Conservation (phyloP, 2,888 invertebrate species). For the Scaeva pyrastri region DNA sequence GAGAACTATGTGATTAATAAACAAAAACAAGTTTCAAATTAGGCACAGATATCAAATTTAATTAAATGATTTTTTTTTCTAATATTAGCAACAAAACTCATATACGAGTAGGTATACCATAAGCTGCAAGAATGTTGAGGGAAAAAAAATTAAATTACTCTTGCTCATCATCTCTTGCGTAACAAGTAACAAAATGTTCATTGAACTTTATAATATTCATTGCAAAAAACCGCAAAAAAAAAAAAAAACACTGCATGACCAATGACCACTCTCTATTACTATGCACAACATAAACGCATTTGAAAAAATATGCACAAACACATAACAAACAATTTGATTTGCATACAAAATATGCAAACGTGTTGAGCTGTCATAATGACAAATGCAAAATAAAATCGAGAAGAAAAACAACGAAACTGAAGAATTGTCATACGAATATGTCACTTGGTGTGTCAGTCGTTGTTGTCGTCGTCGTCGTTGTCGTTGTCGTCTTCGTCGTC, state of each 20-base stretch:
- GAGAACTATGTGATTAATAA: slow-evolving; percentile 4
- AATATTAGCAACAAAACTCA: neutral
- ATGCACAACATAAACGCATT: slow-evolving; percentile 59
- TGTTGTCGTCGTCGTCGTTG: slow-evolving; percentile 22
- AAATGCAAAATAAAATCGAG: slow-evolving; percentile 52
- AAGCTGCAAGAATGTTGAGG: neutral
- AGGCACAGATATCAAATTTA: slow-evolving; percentile 11
- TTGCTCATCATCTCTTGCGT: slow-evolving; percentile 44
- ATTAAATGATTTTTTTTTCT: slow-evolving; percentile 13
- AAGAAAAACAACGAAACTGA: slow-evolving; percentile 35
- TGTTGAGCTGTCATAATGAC: slow-evolving; percentile 74
- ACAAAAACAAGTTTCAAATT: slow-evolving; percentile 38
- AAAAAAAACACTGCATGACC: slow-evolving; percentile 32
- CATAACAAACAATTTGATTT: slow-evolving; percentile 45
- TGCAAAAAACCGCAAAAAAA: slow-evolving; percentile 23
- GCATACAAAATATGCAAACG: slow-evolving; percentile 70
- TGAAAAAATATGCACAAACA: neutral
- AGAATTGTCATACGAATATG: slow-evolving; percentile 59
- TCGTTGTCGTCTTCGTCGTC: slow-evolving; percentile 1
- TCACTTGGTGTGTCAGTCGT: slow-evolving; percentile 45
- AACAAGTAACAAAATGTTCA: slow-evolving; percentile 68
- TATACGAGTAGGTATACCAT: neutral
- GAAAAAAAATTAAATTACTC: neutral
- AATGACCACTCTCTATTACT: slow-evolving; percentile 38
- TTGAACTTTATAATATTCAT: slow-evolving; percentile 58